Conservation (phyloP, 2,888 invertebrate genomes). For the Tholera decimalis region DNA sequence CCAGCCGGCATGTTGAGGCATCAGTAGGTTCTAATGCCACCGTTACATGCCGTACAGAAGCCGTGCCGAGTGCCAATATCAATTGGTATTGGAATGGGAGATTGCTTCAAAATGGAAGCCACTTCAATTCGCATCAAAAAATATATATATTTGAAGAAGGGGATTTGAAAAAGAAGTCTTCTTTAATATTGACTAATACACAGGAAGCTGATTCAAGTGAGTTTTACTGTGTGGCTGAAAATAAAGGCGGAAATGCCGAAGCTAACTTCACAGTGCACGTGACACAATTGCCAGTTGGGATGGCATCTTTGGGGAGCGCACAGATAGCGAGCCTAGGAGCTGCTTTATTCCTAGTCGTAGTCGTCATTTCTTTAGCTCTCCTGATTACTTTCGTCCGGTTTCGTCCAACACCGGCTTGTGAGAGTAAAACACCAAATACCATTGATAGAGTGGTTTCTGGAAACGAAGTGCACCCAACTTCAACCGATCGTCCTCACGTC, state of each 20-base stretch:
- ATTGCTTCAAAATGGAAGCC: slow-evolving; percentile 94
- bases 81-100: slow-evolving; percentile 97
- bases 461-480: slow-evolving; percentile 87
- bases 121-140: slow-evolving; percentile 95
- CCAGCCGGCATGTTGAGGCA: slow-evolving; percentile 95
- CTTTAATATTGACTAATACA: slow-evolving; percentile 95
- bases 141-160: slow-evolving; percentile 95
- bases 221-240: slow-evolving; percentile 97
- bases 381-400: slow-evolving; percentile 94
- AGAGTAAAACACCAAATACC: slow-evolving; percentile 95
- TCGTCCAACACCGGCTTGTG: slow-evolving; percentile 94
- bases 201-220: slow-evolving; percentile 96
- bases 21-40: slow-evolving; percentile 96
- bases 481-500: slow-evolving; percentile 90
- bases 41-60: slow-evolving; percentile 95
- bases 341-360: slow-evolving; percentile 94
- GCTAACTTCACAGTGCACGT: slow-evolving; percentile 97
- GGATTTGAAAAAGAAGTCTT: slow-evolving; percentile 94
- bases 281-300: slow-evolving; percentile 94
- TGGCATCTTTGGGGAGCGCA: slow-evolving; percentile 95
- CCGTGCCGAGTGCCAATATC: slow-evolving; percentile 95
- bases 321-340: slow-evolving; percentile 97
- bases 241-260: slow-evolving; percentile 96
- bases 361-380: slow-evolving; percentile 93
- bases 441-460: slow-evolving; percentile 94